phyloP scores from a whole-genome alignment of 64 coral and sea anemone genomes.

The Astreopora myriophthalma region DNA sequence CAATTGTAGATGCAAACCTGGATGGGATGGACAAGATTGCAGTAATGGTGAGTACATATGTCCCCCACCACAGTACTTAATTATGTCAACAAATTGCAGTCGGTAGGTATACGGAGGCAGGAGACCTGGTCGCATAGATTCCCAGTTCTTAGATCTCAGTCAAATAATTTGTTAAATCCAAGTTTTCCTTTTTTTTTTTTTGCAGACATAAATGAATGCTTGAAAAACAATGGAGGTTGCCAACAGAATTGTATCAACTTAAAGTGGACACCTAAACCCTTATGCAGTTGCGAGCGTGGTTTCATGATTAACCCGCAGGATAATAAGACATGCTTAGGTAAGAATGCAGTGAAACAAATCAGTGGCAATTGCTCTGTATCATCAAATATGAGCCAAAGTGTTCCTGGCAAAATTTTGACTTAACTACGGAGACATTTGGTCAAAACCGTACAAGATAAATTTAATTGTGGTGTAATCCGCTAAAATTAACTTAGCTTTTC shows the following conservation, averaged over 20 bases:
- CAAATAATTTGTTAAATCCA: neutral
- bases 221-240: conserved; percentile 14
- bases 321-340: conserved; percentile 19
- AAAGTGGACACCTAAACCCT: neutral
- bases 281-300: conserved; percentile 9
- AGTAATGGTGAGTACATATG: neutral
- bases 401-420: neutral
- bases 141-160: too few relatives aligned
- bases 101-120: too few relatives aligned
- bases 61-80: neutral
- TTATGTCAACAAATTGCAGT: neutral
- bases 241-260: conserved; percentile 43
- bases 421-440: too few relatives aligned
- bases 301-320: neutral
- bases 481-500: too few relatives aligned
- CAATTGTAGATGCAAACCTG: neutral
- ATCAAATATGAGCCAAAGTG: too few relatives aligned
- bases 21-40: neutral
- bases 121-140: too few relatives aligned
- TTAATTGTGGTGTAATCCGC: too few relatives aligned
- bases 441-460: too few relatives aligned
- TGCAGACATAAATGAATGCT: conserved; percentile 48
- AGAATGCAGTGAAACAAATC: neutral
- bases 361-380: neutral
- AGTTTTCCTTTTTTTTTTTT: neutral